Evolutionary conservation across 2,113 vertebrate genomes (phyloP), one percentile per base, ranked within the genome.

Genomic region (Cebidichthys violaceus): DNA sequence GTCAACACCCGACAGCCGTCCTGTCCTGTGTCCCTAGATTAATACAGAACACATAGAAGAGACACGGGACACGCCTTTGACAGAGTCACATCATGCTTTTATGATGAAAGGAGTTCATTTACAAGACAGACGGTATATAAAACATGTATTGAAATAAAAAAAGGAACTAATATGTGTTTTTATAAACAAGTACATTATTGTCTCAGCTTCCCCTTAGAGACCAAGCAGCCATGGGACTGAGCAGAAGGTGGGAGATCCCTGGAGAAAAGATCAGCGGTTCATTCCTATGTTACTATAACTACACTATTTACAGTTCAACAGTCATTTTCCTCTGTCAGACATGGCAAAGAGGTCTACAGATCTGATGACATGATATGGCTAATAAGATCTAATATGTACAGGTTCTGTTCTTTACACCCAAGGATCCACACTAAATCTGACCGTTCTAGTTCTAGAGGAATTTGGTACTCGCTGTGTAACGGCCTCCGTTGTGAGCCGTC

Each of bases 101-200:
- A 95, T 95, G 94, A 95, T 91, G 73, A 91, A 93, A 93, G 70
- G 62, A 90, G 77, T 78, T 90, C 0, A 83, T 89, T 91, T 92
- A 94, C 93, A 95, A 93, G 94, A 94, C 94, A 93, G 92, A 94
- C 93, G 43, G 92, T 91, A 93, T 94, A 95, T 93, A 96, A 96
- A 94, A 96, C 92, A 95, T 55, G 87, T 69, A 93, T 71, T 89
- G 89, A 91, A 91, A 33, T 92, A 88, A 92, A 94, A 91, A 94
- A 92, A 94, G 35, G 35, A 89, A 85, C 35, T 62, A 59, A 82
- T 82, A 78, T 75, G 75, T 90, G 70, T 91, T 90, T 57, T 89
- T 90, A 89, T 85, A 86, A 87, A 93, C 90, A 91, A 85, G 72
- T 91, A 92, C 88, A 91, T 90, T 90, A 83, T 88, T 87, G 79